Evolutionary conservation across 1,140 invertebrate species (phyloP).

Genomic region (Geopemphigus sp.): DNA sequence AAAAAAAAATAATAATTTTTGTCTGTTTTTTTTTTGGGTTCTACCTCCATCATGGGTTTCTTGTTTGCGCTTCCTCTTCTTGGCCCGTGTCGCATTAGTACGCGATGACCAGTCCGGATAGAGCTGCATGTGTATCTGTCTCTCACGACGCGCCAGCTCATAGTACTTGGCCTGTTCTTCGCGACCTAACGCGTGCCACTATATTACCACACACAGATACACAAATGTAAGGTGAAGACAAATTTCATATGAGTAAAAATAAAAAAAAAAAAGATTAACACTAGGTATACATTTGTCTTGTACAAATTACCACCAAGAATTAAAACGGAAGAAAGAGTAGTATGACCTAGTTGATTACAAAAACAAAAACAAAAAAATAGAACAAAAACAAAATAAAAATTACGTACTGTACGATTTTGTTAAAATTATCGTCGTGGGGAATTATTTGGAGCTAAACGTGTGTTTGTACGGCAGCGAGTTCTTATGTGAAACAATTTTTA

Average conservation of each 20-base stretch:
- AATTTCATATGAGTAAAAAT: constrained; percentile 35
- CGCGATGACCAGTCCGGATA: constrained; percentile 99
- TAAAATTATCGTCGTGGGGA: neutral
- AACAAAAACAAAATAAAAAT: no score
- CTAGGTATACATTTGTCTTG: constrained; percentile 32
- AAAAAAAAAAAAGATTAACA: constrained; percentile 27
- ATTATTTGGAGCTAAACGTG: constrained; percentile 49
- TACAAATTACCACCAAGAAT: constrained; percentile 44
- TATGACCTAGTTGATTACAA: constrained; percentile 25
- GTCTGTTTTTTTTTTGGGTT: constrained; percentile 51
- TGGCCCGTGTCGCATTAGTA: constrained; percentile 93
- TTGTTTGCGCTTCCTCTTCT: constrained; percentile 99
- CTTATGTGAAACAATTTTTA: constrained; percentile 31
- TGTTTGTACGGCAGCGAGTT: constrained; percentile 47
- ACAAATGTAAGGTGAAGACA: constrained; percentile 43
- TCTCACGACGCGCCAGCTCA: constrained; percentile 95
- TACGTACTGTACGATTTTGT: neutral
- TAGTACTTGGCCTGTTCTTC: constrained; percentile 99
- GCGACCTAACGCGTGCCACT: constrained; percentile 98
- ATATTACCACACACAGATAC: constrained; percentile 94
- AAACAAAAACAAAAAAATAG: neutral
- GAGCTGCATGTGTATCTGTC: constrained; percentile 97
- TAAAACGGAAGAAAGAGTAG: constrained; percentile 44
- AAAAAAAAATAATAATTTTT: constrained; percentile 24
- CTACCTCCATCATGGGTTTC: constrained; percentile 94